These are phyloP conservation scores for Herpetotheres cachinnans DNA, from an alignment of 2,113 vertebrate genomes.

Conservation along the genomic window DNA sequence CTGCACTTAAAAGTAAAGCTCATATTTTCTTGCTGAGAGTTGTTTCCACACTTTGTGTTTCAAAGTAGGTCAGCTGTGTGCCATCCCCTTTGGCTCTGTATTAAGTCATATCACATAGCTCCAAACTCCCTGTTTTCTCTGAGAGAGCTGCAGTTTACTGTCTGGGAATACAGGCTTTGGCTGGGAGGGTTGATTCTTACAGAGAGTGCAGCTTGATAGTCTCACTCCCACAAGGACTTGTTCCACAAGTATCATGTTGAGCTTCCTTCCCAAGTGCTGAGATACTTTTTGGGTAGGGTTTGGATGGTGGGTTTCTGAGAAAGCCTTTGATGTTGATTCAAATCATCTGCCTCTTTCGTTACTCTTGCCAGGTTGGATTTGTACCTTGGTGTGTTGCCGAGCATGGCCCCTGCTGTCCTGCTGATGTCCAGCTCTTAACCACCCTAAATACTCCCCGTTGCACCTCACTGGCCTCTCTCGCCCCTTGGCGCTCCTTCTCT, in stretches of 20 bases:
- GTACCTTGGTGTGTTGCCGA: not conserved
- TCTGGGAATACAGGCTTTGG: not conserved
- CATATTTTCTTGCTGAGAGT: conserved; percentile 6
- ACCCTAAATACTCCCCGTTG: not conserved
- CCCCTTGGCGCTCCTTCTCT: not conserved
- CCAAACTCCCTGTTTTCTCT: not conserved
- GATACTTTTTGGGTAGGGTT: not conserved
- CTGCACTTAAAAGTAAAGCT: not conserved
- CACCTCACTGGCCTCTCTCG: fast-evolving
- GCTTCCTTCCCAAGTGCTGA: not conserved
- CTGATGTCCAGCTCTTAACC: not conserved
- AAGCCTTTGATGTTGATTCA: not conserved
- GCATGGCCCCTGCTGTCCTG: not conserved
- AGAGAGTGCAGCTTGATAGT: not conserved
- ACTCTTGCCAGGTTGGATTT: not conserved
- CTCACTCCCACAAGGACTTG: not conserved
- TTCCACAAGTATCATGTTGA: not conserved
- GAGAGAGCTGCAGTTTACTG: not conserved
- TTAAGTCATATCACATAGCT: not conserved
- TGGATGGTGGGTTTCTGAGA: not conserved
- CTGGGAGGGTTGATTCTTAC: not conserved
- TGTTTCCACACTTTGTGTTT: not conserved
- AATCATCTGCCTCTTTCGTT: not conserved
- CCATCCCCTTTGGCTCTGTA: conserved; percentile 8
- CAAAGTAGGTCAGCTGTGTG: conserved; percentile 28